Evolutionary conservation across 92 coral and sea anemone genomes (phyloP).

Genomic region (Parazoanthus darwini): DNA sequence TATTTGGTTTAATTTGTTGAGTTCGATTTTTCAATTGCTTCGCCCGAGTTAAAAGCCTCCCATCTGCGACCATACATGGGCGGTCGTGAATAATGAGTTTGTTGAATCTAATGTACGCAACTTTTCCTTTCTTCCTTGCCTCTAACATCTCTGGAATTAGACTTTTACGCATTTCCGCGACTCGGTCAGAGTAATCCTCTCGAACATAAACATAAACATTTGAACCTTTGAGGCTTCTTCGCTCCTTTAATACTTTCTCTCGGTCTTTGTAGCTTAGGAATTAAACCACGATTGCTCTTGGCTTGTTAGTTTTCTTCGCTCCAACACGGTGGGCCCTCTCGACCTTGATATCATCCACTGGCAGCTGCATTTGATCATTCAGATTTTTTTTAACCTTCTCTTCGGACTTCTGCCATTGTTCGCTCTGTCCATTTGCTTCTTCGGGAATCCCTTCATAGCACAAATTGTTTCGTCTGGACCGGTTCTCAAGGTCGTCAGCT

Average conservation of each 20-base stretch:
- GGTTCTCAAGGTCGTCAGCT: no score
- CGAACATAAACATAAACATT: no score
- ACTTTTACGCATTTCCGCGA: not conserved
- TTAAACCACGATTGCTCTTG: no score
- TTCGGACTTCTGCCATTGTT: constrained; percentile 10
- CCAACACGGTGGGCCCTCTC: no score
- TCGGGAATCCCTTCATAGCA: constrained; percentile 5
- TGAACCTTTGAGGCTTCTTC: not conserved
- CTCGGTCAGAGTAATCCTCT: no score
- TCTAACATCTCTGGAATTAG: not conserved
- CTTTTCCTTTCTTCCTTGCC: not conserved
- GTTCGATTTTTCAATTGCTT: not conserved
- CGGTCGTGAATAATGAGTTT: not conserved
- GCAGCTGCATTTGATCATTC: not conserved
- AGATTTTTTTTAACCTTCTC: not conserved
- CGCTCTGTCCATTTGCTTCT: no score
- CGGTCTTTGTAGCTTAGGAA: not conserved
- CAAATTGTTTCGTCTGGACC: constrained; percentile 34
- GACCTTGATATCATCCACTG: no score
- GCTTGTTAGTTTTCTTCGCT: no score
- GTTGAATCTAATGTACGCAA: no score
- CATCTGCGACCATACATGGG: not conserved
- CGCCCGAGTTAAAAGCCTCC: not conserved
- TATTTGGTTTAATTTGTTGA: not conserved
- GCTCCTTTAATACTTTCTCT: not conserved